Evolutionary conservation across 2,113 vertebrate species (phyloP).

Genomic region (Eudyptes chrysolophus): DNA sequence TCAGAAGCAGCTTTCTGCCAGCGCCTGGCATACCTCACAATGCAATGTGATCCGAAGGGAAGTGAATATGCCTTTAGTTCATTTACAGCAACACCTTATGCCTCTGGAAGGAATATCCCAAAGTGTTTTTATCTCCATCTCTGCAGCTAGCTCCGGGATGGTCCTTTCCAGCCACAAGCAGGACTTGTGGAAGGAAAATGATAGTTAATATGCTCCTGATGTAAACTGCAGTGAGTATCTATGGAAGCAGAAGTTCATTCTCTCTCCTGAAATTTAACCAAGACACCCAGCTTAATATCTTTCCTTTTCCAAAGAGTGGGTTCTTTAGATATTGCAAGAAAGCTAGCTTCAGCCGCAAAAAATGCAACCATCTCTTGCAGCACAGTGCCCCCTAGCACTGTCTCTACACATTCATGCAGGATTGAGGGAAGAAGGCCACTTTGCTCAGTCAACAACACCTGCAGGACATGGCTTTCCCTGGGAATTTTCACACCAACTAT

Average conservation of each 20-base stretch:
- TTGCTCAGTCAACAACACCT: background rate
- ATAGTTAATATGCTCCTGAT: background rate
- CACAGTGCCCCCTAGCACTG: conserved; percentile 74
- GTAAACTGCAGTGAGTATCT: background rate
- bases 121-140: background rate
- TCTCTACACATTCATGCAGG: background rate
- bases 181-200: background rate
- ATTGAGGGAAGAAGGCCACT: background rate
- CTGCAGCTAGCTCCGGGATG: background rate
- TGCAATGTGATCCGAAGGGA: background rate
- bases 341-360: background rate
- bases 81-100: background rate
- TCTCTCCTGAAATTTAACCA: background rate
- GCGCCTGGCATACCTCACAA: background rate
- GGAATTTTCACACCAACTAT: background rate
- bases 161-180: background rate
- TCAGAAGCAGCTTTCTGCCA: background rate
- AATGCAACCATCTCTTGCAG: conserved; percentile 45
- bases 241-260: background rate
- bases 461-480: background rate
- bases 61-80: background rate
- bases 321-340: background rate
- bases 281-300: background rate
- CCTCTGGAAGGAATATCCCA: background rate
- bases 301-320: background rate